A percentile compares a stretch with the other conserved stretches of the same genome.
Conservation (phyloP, 2,888 invertebrate species). For the Drepanosiphum platanoidis region DNA sequence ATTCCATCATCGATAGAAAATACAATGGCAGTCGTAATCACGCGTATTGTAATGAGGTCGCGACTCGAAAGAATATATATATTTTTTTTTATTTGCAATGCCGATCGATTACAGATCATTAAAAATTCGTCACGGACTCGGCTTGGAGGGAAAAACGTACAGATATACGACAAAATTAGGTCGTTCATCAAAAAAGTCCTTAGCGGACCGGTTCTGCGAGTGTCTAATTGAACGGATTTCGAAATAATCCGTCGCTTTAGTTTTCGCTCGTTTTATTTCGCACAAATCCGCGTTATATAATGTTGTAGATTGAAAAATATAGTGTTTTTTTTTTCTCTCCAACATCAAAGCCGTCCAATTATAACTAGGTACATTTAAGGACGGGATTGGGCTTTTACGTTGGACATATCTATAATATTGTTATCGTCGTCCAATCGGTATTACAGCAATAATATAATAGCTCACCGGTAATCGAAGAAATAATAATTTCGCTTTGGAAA, state of each 20-base stretch:
- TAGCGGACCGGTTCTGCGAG: not conserved
- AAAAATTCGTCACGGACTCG: constrained; percentile 30
- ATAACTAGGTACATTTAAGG: not conserved
- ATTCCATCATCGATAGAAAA: not conserved
- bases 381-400: not conserved
- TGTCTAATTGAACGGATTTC: not conserved
- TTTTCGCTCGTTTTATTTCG: not conserved
- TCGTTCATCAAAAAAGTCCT: not conserved
- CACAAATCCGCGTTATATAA: constrained; percentile 6
- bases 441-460: not conserved
- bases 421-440: not conserved
- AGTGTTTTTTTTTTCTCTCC: not conserved
- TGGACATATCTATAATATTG: not conserved
- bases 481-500: not conserved
- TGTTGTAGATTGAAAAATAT: not conserved
- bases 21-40: constrained; percentile 7
- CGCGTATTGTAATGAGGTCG: not conserved
- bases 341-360: not conserved
- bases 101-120: constrained; percentile 22
- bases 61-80: constrained; percentile 12
- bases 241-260: constrained; percentile 13
- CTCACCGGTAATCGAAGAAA: not conserved
- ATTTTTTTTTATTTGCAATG: constrained; percentile 8
- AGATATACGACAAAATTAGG: not conserved
- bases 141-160: not conserved